Conservation (phyloP, 1,140 invertebrate species). For the Periplaneta americana region DNA sequence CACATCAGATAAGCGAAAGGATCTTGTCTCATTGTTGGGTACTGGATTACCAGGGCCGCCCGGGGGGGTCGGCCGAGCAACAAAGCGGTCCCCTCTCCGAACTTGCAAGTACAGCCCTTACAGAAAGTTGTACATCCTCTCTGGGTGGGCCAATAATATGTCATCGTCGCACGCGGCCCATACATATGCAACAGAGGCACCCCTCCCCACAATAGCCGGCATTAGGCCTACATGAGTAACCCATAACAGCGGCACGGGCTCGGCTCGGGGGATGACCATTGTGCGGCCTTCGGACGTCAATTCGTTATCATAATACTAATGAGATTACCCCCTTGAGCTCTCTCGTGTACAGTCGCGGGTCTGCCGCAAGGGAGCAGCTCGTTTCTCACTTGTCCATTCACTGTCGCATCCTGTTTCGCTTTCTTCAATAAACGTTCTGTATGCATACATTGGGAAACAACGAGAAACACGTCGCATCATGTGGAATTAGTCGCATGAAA, state of each 20-base stretch:
- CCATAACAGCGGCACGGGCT: neutral
- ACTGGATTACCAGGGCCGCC: neutral
- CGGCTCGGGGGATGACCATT: neutral
- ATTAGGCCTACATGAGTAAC: neutral
- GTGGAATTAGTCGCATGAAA: too few species aligned
- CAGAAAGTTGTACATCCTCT: neutral
- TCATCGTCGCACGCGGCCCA: neutral
- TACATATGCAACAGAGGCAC: neutral
- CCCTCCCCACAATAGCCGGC: neutral
- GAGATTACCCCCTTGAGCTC: neutral
- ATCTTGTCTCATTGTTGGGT: neutral
- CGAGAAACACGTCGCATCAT: too few species aligned
- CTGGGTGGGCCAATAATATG: neutral
- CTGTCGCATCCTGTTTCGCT: too few species aligned
- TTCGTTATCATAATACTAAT: conserved; percentile 6
- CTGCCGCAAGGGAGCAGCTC: too few species aligned
- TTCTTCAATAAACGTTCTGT: too few species aligned
- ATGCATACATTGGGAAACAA: too few species aligned
- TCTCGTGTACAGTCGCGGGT: neutral
- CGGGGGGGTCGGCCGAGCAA: neutral
- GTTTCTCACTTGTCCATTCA: too few species aligned
- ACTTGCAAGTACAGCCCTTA: neutral
- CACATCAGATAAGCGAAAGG: neutral
- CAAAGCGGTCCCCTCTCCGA: neutral
- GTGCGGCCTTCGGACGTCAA: neutral